Evolutionary conservation across 2,888 invertebrate species (phyloP).

Genomic region (Atethmia centrago): DNA sequence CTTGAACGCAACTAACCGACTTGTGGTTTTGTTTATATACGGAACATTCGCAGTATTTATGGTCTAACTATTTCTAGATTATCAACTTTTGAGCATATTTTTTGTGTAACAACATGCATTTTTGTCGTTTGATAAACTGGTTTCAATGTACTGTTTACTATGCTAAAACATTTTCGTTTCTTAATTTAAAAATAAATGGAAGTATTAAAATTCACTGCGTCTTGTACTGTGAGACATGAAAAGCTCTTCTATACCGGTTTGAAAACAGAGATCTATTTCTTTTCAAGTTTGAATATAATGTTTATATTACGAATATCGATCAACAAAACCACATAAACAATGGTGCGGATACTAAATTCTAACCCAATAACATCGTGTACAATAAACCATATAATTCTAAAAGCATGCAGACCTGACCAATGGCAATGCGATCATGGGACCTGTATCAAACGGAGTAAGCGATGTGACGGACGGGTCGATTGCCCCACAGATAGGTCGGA

Average conservation of each 20-base stretch:
- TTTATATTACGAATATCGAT: constrained; percentile 1
- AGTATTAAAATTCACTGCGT: background rate
- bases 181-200: background rate
- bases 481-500: constrained; percentile 94
- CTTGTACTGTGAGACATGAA: background rate
- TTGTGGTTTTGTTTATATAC: constrained; percentile 54
- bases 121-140: background rate
- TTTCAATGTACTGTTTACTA: background rate
- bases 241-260: background rate
- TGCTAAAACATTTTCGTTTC: background rate
- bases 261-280: background rate
- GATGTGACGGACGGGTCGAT: constrained; percentile 93
- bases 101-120: background rate
- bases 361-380: constrained; percentile 61
- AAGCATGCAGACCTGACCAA: constrained; percentile 92
- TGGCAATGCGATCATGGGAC: constrained; percentile 94
- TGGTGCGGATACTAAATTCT: constrained; percentile 54
- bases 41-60: background rate
- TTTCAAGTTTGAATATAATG: background rate
- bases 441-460: constrained; percentile 91
- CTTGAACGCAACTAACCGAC: constrained; percentile 51
- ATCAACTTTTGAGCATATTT: background rate
- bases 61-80: background rate
- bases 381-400: constrained; percentile 65
- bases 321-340: constrained; percentile 59